Evolutionary conservation across 2,888 invertebrate species (phyloP), one percentile per base, ranked within the genome.

Genomic region (Epistrophe grossulariae): DNA sequence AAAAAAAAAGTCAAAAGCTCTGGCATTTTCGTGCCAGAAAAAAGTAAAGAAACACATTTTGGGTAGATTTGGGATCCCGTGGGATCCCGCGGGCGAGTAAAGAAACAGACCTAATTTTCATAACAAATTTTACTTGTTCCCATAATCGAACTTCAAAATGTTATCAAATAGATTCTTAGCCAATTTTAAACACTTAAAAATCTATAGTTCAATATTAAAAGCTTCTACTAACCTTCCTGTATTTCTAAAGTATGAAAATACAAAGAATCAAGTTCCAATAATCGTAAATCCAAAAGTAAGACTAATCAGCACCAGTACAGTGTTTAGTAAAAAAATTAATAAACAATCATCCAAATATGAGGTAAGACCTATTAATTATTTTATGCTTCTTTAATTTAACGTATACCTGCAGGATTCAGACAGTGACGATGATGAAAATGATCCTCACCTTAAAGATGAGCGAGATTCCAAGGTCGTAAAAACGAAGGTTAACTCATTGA

Each of bases 391-490:
- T 52, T 17, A 2, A 4, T 15, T 50, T n/a, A 15, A 5, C 1
- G 11, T 48, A 35, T 13, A 28, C 11, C 3, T 70, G 28, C 91
- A 93, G 79, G 93, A 93, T 50, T 90, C 94, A 68, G 95, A 95
- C 73, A 94, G 94, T 15, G 95, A 94, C 88, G 93, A 94, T 79
- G 93, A 93, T 50, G 92, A 93, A 0, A 90, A 91, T n/a, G 93
- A 93, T 60, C 91, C 93, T 38, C 94, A 93, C 78, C 91, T 93
- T 10, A 93, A 94, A 35, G 93, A 94, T 40, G 93, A 94, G 82
- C 94, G 94, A 89, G 94, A 95, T 90, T 95, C 96, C 0, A 96
- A 96, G 93, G 92, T 96, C 17, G 90, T 96, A 0, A 95, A 94
- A 90, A 93, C 95, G 19, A 94, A 93, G 82, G 93, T 96, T 9